Evolutionary conservation across 2,888 invertebrate genomes (phyloP).

Genomic region (Myathropa florea): DNA sequence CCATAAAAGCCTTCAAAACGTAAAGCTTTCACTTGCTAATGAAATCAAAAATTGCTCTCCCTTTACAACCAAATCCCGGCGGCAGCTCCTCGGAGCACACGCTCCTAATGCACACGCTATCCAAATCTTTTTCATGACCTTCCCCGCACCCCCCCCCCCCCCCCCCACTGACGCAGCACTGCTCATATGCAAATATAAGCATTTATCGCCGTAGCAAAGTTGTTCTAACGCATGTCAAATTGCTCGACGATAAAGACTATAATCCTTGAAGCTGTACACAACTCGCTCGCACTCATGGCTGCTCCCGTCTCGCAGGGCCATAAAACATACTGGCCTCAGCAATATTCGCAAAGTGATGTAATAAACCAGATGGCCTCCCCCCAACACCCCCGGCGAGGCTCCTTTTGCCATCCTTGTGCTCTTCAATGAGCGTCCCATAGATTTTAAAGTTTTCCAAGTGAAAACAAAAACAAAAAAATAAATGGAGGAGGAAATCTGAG

Average conservation of each 20-base stretch:
- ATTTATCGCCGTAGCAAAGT: not conserved
- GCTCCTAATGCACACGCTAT: not conserved
- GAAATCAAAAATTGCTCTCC: not conserved
- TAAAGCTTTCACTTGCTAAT: not conserved
- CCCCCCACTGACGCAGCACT: not conserved
- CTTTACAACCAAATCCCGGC: not conserved
- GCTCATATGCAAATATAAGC: constrained; percentile 10
- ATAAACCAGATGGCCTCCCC: constrained; percentile 15
- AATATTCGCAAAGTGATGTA: constrained; percentile 25
- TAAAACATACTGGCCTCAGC: constrained; percentile 20
- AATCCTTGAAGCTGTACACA: constrained; percentile 18
- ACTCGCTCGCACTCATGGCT: no score
- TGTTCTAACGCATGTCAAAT: constrained; percentile 4
- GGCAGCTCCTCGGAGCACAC: not conserved
- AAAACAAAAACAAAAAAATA: not conserved
- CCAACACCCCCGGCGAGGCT: not conserved
- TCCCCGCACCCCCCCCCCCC: not conserved
- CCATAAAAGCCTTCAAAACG: not conserved
- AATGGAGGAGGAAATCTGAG: not conserved
- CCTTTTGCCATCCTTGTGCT: not conserved
- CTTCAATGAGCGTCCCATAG: constrained; percentile 1
- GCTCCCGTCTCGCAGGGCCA: not conserved
- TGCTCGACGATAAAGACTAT: constrained; percentile 22
- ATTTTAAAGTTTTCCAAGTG: constrained; percentile 3
- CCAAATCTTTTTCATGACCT: not conserved